phyloP scores from a whole-genome alignment of 2,113 vertebrate species.

The Rhynchopsitta pachyrhyncha region DNA sequence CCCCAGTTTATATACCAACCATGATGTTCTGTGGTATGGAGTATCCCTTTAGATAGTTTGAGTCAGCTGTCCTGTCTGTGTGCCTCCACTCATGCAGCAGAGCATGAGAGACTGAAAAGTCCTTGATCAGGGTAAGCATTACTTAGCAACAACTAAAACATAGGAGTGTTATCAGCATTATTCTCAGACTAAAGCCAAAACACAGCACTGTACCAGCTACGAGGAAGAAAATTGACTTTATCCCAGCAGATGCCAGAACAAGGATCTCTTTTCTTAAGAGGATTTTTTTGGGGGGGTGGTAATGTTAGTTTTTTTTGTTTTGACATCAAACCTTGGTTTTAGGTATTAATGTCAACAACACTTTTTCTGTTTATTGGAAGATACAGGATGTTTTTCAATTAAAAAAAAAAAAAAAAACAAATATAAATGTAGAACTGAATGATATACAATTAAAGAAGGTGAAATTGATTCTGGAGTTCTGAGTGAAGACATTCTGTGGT shows the following conservation, averaged over 20 bases:
- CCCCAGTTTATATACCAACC: neutral
- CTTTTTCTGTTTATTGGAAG: neutral
- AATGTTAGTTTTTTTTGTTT: neutral
- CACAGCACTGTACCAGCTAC: neutral
- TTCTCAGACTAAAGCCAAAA: neutral
- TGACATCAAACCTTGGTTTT: neutral
- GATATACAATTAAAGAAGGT: neutral
- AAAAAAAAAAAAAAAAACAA: too few species aligned
- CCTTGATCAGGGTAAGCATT: neutral
- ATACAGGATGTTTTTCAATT: neutral
- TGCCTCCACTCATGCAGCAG: neutral
- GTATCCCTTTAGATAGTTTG: neutral
- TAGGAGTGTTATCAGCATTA: neutral
- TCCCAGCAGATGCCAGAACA: neutral
- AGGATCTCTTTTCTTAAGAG: neutral
- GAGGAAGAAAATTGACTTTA: neutral
- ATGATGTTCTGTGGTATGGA: neutral
- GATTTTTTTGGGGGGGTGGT: neutral
- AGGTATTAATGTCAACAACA: neutral
- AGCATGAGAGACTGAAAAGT: neutral
- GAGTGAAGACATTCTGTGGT: neutral
- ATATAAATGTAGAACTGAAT: neutral
- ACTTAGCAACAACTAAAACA: neutral
- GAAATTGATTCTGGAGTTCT: neutral
- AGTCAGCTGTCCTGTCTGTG: neutral